Percentiles rank a stretch among this genome's conserved stretches.
phyloP scores from a whole-genome alignment of 2,797 vertebrate genomes.

The Antennarius maculatus region DNA sequence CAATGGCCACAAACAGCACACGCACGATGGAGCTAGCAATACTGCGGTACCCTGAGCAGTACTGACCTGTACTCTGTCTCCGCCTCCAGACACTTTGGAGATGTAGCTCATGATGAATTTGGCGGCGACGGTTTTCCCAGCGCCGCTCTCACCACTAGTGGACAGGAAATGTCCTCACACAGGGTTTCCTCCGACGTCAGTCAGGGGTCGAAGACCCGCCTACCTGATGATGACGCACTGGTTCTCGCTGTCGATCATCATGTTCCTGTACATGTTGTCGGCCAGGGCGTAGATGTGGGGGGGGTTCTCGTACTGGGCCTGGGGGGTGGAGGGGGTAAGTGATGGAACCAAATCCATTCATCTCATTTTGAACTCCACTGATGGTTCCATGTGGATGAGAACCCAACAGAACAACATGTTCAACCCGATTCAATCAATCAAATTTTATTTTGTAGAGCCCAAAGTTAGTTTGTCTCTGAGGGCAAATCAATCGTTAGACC shows the following conservation, averaged over 20 bases:
- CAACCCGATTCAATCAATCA: no score
- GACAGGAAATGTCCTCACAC: slow-evolving; percentile 5
- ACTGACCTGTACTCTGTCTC: slow-evolving; percentile 82
- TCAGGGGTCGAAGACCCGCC: neutral
- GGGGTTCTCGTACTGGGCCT: slow-evolving; percentile 99
- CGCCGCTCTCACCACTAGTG: slow-evolving; percentile 84
- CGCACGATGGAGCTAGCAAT: neutral
- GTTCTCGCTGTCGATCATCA: slow-evolving; percentile 98
- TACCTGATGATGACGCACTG: slow-evolving; percentile 99
- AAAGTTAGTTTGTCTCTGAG: no score
- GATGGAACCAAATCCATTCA: no score
- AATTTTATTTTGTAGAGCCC: no score
- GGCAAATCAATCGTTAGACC: no score
- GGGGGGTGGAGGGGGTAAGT: neutral
- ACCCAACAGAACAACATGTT: no score
- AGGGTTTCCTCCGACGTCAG: neutral
- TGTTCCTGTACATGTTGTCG: slow-evolving; percentile 98
- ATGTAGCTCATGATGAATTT: slow-evolving; percentile 89
- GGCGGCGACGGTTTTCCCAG: slow-evolving; percentile 86
- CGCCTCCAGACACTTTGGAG: slow-evolving; percentile 87
- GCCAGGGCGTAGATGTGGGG: slow-evolving; percentile 98
- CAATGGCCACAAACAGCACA: neutral
- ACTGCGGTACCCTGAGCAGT: neutral
- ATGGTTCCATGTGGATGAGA: no score
- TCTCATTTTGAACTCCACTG: no score